Base-by-base conservation (phyloP, 2,888 invertebrate genomes). In the Druceiella hillmani region DNA sequence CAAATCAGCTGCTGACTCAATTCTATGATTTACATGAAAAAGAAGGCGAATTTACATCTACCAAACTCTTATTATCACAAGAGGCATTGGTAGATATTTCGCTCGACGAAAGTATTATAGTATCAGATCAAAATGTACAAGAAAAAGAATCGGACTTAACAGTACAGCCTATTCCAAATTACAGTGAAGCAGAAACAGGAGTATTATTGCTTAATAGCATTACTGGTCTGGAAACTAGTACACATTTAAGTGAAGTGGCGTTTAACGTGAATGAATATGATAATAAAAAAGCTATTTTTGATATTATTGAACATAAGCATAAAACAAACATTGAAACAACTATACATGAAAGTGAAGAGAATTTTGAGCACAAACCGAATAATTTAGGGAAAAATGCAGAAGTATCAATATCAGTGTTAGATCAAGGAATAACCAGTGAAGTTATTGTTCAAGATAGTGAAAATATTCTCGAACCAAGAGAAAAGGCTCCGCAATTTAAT, bases 391-490 rank as follows among this genome's bases (percentile, higher is more conserved):
- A 64, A 51, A 62, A 54, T 42, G 78, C 78, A 5, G 60, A 64
- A 22, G 51, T 75, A 7, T 57, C 62, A 9, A 60, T 83, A 47
- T 65, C 67, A 30, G 64, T 74, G 31, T 58, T 83, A 35, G 78
- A 80, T 27, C 77, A 78, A 47, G 75, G 76, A 52, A 54, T 72
- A 16, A 69, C 73, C 4, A 70, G 77, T 50, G 66, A 66, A 57
- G 68, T 79, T 1, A 55, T 76, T n/a, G 54, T 79, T 5, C 80
- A 83, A 59, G 87, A 87, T 62, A 74, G 75, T 26, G 83, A 83
- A 66, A 70, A 67, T 29, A 62, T 72, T 29, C 71, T 83, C 15
- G 50, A 60, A 9, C 54, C 69, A 10, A 68, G 66, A 38, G 66
- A 67, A 31, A 67, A 72, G 35, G 78, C 77, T 42, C 61, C 64